Evolutionary conservation across 2,113 vertebrate genomes (phyloP), one percentile per base, ranked within the genome.

Genomic region (Neogale vison): DNA sequence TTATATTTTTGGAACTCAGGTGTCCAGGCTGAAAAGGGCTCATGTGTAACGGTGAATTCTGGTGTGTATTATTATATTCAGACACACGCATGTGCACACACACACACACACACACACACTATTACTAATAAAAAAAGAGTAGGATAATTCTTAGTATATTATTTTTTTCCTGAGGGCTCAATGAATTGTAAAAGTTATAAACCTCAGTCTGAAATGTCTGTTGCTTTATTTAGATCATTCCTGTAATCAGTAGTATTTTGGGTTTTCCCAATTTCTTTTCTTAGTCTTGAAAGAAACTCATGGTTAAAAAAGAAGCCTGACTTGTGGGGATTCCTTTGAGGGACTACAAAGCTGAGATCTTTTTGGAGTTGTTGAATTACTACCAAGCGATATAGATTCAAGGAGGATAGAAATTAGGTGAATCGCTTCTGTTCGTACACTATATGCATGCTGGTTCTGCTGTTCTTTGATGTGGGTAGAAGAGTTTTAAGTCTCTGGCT

Each of bases 1-100:
- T 36, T 85, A 24, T 67, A 17, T 63, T 67, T 90, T 82, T 97
- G 95, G 90, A 94, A 95, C 47, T 91, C n/a, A 34, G n/a, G 24
- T 65, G 87, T 90, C 18, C 26, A 81, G 21, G 65, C 21, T 97
- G 17, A 85, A 92, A 89, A 88, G 2, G 7, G 8, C 55, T 65
- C 90, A 42, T 80, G 10, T 95, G 47, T 93, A 95, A 50, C 4
- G 93, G 26, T 94, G 34, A 92, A 87, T 34, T 47, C 7, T 92
- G 42, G 13, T 9, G 36, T 29, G 5, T 71, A 39, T 72, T 87
- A n/a, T 84, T 84, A 69, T 93, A 84, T 45, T 69, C 14, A 47
- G 13, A 76, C 7, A 31, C 84, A 71, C 12, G 14, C 1, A 84
- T 3, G 12, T 31, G 7, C 63, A 15, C 13, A 20, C 26, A 76